A percentile compares a stretch with the other conserved stretches of the same genome.
phyloP scores from a whole-genome alignment of 2,888 invertebrate genomes.

The Aphodius sticticus region DNA sequence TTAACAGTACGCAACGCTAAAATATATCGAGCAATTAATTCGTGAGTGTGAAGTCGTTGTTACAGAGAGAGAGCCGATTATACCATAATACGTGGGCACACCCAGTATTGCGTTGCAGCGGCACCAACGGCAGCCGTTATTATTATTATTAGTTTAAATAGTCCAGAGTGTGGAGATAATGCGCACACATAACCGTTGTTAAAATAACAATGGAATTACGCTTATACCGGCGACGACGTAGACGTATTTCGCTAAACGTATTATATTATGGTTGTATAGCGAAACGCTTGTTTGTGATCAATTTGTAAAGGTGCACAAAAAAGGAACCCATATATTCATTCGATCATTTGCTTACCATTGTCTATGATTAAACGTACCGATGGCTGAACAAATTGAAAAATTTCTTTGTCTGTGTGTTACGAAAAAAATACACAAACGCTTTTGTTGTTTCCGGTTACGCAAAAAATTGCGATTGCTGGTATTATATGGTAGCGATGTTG shows the following conservation, averaged over 20 bases:
- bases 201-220: background rate
- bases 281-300: background rate
- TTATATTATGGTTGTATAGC: background rate
- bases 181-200: slow-evolving; percentile 11
- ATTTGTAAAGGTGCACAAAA: background rate
- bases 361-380: background rate
- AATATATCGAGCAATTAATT: slow-evolving; percentile 22
- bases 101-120: slow-evolving; percentile 14
- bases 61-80: slow-evolving; percentile 14
- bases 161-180: slow-evolving; percentile 15
- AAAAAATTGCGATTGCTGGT: background rate
- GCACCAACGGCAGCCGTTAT: background rate
- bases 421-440: background rate
- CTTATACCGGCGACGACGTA: background rate
- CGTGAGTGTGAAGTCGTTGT: slow-evolving; percentile 12
- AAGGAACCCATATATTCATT: background rate
- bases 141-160: slow-evolving; percentile 19
- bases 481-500: background rate
- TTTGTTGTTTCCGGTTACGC: slow-evolving; percentile 16
- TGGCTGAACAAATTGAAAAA: background rate
- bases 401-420: background rate
- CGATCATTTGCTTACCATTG: background rate
- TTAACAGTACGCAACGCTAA: slow-evolving; percentile 23
- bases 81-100: slow-evolving; percentile 21
- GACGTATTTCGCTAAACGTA: background rate